Conservation (phyloP, 1,140 invertebrate genomes). For the Drosophila auraria region DNA sequence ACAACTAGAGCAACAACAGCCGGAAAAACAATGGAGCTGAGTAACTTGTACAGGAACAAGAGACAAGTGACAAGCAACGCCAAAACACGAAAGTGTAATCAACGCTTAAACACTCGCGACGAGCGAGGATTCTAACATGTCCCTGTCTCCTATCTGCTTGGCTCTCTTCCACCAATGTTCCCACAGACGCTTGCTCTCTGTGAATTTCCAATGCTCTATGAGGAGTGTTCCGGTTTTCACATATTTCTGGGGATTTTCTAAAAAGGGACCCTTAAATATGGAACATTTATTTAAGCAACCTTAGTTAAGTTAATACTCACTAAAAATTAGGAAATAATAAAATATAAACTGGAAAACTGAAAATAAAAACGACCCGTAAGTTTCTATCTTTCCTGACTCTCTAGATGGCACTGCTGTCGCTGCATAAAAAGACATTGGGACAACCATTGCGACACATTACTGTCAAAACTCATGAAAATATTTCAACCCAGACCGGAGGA, state of each 20-base stretch:
- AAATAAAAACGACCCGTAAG: not conserved
- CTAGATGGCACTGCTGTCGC: constrained; percentile 18
- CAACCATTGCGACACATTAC: constrained; percentile 83
- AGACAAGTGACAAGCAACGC: constrained; percentile 71
- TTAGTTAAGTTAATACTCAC: too few species aligned
- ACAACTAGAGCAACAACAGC: constrained; percentile 35
- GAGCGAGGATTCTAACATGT: constrained; percentile 63
- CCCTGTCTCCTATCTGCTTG: constrained; percentile 24
- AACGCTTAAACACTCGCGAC: constrained; percentile 81
- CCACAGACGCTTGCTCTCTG: not conserved
- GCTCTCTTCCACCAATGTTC: not conserved
- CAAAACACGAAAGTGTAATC: constrained; percentile 81
- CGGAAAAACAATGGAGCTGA: constrained; percentile 40
- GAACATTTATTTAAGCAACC: not conserved
- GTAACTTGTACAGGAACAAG: constrained; percentile 51
- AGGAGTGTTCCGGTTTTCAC: constrained; percentile 4
- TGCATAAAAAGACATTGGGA: constrained; percentile 64
- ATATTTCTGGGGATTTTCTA: not conserved
- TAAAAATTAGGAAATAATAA: not conserved
- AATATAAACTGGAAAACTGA: not conserved
- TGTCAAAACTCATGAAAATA: constrained; percentile 84
- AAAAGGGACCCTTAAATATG: too few species aligned
- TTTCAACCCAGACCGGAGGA: constrained; percentile 63
- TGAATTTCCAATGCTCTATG: not conserved
- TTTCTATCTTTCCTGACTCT: constrained; percentile 4